Conservation (phyloP, 2,888 invertebrate species). For the Catocala fraxini region DNA sequence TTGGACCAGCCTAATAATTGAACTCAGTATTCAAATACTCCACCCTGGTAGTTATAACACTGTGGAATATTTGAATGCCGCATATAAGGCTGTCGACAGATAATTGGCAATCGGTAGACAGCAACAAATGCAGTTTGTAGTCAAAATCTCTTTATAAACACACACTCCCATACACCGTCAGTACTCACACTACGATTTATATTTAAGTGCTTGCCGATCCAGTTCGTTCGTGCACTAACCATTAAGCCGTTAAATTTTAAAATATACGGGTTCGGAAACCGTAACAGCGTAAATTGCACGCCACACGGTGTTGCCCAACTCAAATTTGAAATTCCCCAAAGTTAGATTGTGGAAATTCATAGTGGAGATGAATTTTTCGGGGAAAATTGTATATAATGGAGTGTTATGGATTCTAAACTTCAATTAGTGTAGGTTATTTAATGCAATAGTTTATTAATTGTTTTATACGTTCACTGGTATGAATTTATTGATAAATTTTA, state of each 20-base stretch:
- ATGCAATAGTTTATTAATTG: background rate
- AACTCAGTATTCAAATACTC: too few relatives aligned
- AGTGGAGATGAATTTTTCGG: background rate
- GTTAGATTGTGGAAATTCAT: constrained; percentile 25
- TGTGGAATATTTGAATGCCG: too few relatives aligned
- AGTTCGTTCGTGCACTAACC: constrained; percentile 1
- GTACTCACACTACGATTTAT: background rate
- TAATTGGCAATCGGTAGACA: too few relatives aligned
- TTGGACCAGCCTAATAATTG: too few relatives aligned
- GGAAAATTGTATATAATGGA: background rate
- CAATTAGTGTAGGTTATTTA: background rate
- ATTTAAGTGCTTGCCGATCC: background rate
- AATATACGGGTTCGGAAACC: constrained; percentile 5
- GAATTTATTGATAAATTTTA: too few relatives aligned
- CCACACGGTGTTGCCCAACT: constrained; percentile 2
- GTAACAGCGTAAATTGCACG: constrained; percentile 4
- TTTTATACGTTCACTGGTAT: too few relatives aligned
- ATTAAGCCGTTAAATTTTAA: constrained; percentile 5
- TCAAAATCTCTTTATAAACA: too few relatives aligned
- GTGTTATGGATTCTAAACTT: background rate
- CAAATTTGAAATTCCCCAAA: constrained; percentile 14
- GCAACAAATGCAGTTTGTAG: too few relatives aligned
- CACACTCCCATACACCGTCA: too few relatives aligned
- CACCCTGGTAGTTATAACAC: too few relatives aligned
- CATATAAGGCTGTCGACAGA: too few relatives aligned